These are phyloP conservation scores for Lordiphosa clarofinis DNA, from an alignment of 1,140 invertebrate species.

Conservation along the genomic window DNA sequence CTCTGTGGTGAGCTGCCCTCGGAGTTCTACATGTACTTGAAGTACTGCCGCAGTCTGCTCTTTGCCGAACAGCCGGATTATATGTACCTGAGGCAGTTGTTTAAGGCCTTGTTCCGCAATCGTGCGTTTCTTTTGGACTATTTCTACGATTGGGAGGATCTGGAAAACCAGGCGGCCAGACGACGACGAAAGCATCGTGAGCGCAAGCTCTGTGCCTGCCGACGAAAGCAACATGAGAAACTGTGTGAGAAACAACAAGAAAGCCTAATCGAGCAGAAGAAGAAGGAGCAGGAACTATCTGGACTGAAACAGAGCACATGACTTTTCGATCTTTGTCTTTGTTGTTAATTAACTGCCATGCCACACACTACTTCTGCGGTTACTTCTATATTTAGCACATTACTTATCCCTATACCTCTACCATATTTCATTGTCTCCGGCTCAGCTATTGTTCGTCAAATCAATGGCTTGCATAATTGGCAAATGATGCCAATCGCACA, in stretches of 20 bases:
- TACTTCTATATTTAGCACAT: slow-evolving; percentile 24
- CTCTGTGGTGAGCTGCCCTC: slow-evolving; percentile 94
- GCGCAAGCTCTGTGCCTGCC: background rate
- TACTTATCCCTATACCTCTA: no score
- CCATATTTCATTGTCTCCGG: slow-evolving; percentile 3
- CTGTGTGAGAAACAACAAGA: background rate
- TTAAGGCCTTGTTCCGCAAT: slow-evolving; percentile 35
- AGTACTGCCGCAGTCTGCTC: slow-evolving; percentile 93
- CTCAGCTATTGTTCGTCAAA: slow-evolving; percentile 27
- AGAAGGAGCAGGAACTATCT: background rate
- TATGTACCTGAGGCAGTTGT: slow-evolving; percentile 85
- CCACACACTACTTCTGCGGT: slow-evolving; percentile 10
- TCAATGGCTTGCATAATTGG: slow-evolving; percentile 44
- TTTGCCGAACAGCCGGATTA: slow-evolving; percentile 97
- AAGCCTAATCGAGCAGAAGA: background rate
- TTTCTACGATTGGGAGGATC: slow-evolving; percentile 46
- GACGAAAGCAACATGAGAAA: background rate
- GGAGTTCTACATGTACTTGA: slow-evolving; percentile 96
- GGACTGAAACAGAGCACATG: background rate
- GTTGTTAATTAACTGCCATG: slow-evolving; percentile 34
- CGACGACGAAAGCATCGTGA: background rate
- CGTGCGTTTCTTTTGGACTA: slow-evolving; percentile 23
- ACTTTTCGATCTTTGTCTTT: slow-evolving; percentile 5
- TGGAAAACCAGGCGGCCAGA: slow-evolving; percentile 7
- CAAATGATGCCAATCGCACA: background rate